Base-by-base conservation (phyloP, 2,797 vertebrate species). In the Tamandua tetradactyla region DNA sequence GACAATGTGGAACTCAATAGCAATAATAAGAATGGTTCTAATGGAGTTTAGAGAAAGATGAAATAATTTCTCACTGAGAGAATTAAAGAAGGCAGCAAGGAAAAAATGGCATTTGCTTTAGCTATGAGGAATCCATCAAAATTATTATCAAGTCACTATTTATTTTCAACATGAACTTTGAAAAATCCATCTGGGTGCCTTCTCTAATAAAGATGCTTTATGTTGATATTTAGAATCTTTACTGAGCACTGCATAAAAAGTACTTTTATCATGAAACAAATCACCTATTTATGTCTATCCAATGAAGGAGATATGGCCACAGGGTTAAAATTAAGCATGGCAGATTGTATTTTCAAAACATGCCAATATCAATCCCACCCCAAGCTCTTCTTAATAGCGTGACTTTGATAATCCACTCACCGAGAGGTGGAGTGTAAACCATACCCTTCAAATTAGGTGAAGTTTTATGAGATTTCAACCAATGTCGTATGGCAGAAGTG, bases 151-250 rank as follows among this genome's bases (percentile, higher is more conserved):
- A 78, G 83, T n/a, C 52, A 62, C 11, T 47, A 30, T 13, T 62
- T 22, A n/a, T 90, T 81, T 87, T 84, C 23, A 89, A 23, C 17
- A 17, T 3, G 4, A 40, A 61, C 40, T 82, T 88, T 44, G 6
- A 35, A 66, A 96, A 87, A 55, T 37, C 25, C 5, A 72, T 12
- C 42, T 64, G 17, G 20, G 11, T 40, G 11, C 1, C 32, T 40
- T 37, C 23, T 78, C 20, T 20, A 59, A 52, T 57, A 71, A 40
- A 64, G 30, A 59, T 25, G 6, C 32, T 59, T 57, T 72, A 27
- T 79, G 32, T 83, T 75, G 61, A 44, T 89, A 92, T 75, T 94
- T 74, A 87, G 89, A 91, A 71, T 0, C 20, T 71, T 83, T 87
- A 93, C 62, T 30, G 13, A 87, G 5, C 37, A 89, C 49, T 49